Evolutionary conservation across 2,113 vertebrate species (phyloP).

Genomic region (Ophthalmolycus amberensis): DNA sequence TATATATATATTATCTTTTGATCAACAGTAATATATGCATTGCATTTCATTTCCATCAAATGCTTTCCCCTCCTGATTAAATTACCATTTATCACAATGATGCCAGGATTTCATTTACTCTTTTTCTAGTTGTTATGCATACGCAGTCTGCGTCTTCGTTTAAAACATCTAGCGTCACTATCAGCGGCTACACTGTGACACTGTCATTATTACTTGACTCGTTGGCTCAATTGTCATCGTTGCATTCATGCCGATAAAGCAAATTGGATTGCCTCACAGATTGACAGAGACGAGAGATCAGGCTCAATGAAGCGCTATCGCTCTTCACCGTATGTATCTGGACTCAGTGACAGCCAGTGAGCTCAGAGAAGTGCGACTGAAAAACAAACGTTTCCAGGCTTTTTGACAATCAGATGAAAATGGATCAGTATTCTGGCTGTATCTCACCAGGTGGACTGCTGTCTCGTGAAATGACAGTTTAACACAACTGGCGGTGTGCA

Average conservation of each 20-base stretch:
- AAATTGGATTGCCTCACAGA: neutral
- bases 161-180: neutral
- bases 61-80: neutral
- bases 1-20: neutral
- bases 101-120: constrained; percentile 14
- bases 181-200: neutral
- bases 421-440: neutral
- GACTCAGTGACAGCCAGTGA: neutral
- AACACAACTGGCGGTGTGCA: neutral
- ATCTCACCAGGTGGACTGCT: neutral
- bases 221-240: neutral
- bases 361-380: neutral
- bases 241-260: neutral
- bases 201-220: neutral
- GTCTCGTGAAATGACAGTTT: neutral
- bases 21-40: neutral
- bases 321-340: neutral
- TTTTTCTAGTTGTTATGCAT: neutral
- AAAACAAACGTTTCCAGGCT: neutral
- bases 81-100: constrained; percentile 11
- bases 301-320: neutral
- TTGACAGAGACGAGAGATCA: neutral
- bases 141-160: neutral
- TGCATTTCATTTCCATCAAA: constrained; percentile 16
- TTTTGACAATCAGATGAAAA: neutral